A percentile compares a stretch with the other conserved stretches of the same genome.
These are phyloP conservation scores for Muscicapa comitata DNA, from an alignment of 2,797 vertebrate genomes.

Conservation along the genomic window DNA sequence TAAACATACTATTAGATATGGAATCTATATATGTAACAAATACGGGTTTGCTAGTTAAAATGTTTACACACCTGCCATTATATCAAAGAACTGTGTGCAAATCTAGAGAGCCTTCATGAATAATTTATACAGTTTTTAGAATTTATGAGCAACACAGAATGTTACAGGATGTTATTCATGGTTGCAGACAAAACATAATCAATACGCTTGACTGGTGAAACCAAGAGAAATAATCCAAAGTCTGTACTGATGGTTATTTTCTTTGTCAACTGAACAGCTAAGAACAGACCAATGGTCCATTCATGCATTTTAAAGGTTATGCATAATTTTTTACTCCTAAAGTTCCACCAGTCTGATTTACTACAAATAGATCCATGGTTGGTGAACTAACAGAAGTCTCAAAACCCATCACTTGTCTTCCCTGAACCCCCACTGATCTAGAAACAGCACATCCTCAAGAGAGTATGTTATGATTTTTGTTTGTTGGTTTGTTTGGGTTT, in stretches of 20 bases:
- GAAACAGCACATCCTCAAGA: neutral
- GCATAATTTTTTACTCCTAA: neutral
- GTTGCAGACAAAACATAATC: neutral
- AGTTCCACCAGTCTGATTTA: neutral
- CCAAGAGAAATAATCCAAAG: neutral
- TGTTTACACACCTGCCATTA: neutral
- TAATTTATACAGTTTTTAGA: neutral
- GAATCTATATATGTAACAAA: neutral
- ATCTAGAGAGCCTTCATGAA: conserved; percentile 3
- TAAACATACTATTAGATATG: neutral
- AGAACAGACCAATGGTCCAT: neutral
- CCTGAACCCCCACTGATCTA: neutral
- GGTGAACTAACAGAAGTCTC: neutral
- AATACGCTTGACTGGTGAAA: neutral
- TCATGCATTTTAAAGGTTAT: neutral
- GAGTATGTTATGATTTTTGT: neutral
- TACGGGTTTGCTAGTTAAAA: neutral
- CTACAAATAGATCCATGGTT: neutral
- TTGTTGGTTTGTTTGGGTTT: neutral
- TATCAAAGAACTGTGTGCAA: neutral
- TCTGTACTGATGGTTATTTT: neutral
- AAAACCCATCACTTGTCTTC: neutral
- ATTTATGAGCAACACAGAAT: neutral
- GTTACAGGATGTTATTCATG: neutral
- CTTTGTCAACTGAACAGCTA: neutral